Evolutionary conservation across 2,888 invertebrate genomes (phyloP), one percentile per base, ranked within the genome.

Genomic region (Dynastes tityus): DNA sequence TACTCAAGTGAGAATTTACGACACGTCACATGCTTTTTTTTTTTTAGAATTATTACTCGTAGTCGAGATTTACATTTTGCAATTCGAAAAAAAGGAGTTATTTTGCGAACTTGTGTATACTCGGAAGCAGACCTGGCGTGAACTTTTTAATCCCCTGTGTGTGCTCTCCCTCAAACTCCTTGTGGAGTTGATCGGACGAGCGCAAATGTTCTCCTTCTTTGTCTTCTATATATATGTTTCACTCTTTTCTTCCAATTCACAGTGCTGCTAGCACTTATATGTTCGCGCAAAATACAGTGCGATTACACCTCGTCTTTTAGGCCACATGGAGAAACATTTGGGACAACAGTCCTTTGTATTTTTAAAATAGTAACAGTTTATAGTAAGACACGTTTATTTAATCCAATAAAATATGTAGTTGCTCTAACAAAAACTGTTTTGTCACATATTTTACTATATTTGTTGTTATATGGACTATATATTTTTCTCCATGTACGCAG

Each of bases 81-180:
- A 49, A 68, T 45, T 49, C 49, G 45, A 16, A 68, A 49, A 40
- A 45, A 67, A 45, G 45, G 8, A 8, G 67, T 40, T 67, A 22
- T 67, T 67, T 22, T 16, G 11, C 8, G 45, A 55, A 16, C 58
- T 58, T 58, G 71, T 32, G 55, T 32, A 71, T 55, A 71, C 40
- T 71, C 37, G 37, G 55, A 58, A 58, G 55, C 71, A 71, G 55
- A 71, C 22, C 37, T 16, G 22, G 71, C 71, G 71, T 71, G 40
- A 71, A 71, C 71, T 37, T 37, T 51, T 71, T 32, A 71, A 71
- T 71, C 45, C 67, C 67, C 51, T 16, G 45, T 27, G 49, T 29
- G 49, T 68, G 13, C 49, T 22, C 29, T 16, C 45, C 16, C 67
- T n/a, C 22, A 49, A 68, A 51, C 9, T 71, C 58, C 71, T 71